phyloP scores from a whole-genome alignment of 2,888 invertebrate species.

The Volucella zonaria region DNA sequence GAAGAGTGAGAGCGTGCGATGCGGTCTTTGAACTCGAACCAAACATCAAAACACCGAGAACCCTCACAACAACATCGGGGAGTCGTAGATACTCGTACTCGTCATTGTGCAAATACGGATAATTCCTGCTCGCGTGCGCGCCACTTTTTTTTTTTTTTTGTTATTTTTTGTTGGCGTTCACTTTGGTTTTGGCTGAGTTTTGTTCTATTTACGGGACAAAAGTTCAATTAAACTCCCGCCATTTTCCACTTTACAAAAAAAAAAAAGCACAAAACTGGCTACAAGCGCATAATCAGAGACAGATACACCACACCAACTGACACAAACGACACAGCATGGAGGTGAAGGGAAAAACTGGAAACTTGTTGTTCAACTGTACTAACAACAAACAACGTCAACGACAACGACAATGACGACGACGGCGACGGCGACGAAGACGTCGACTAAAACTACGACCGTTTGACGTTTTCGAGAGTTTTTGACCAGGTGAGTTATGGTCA shows the following conservation, averaged over 20 bases:
- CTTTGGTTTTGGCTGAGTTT: constrained; percentile 48
- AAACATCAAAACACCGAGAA: background rate
- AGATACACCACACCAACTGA: background rate
- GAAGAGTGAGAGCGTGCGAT: constrained; percentile 13
- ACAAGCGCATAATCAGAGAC: background rate
- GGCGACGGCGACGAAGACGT: too few species aligned
- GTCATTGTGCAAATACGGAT: too few species aligned
- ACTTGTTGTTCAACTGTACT: constrained; percentile 15
- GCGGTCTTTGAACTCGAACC: constrained; percentile 54
- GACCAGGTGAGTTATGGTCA: constrained; percentile 63
- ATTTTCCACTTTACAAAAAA: constrained; percentile 19
- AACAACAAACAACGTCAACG: too few species aligned
- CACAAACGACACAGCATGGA: constrained; percentile 1
- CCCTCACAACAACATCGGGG: too few species aligned
- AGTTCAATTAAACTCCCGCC: constrained; percentile 65
- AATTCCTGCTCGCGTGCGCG: constrained; percentile 28
- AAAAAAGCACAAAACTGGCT: background rate
- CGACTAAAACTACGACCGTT: background rate
- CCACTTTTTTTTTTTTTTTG: constrained; percentile 15
- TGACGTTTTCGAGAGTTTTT: constrained; percentile 21
- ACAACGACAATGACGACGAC: too few species aligned
- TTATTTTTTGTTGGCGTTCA: constrained; percentile 5
- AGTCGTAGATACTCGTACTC: too few species aligned
- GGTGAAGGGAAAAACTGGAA: constrained; percentile 30
- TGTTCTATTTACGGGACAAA: constrained; percentile 61